Evolutionary conservation across 2,113 vertebrate genomes (phyloP), one percentile per base, ranked within the genome.

Genomic region (Malurus elegans): DNA sequence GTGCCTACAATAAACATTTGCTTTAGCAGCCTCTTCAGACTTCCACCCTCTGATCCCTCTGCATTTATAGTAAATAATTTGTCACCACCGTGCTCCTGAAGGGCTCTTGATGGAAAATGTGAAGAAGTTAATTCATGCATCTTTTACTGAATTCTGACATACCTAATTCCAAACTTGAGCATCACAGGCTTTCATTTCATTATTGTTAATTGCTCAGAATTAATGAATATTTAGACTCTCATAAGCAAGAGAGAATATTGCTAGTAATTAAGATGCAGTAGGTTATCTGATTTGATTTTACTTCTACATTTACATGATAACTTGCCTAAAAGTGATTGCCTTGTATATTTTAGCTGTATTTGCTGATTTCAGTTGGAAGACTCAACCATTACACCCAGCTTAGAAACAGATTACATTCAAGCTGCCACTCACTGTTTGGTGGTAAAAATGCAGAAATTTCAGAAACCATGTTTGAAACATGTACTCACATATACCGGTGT

Each of bases 181-280:
- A 60, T 85, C 65, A n/a, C 54, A 85, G 57, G 24, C 45, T 88
- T 95, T 45, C 71, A 84, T 76, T 91, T 82, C 57, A 62, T 90
- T 86, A 88, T 53, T 95, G 45, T 71, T 96, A 94, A 95, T 97
- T 95, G 83, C 93, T 93, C 45, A 56, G 80, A 91, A 93, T 91
- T 92, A 94, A 95, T 96, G 92, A 97, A 82, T 95, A 93, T 85
- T 95, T 91, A 95, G 82, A 38, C 73, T 88, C 44, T 79, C 17
- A 13, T 73, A 70, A 50, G 34, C 50, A 80, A 70, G 53, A 86
- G 75, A 67, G 92, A 96, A 62, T 16, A 25, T 79, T 56, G 56
- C 34, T 78, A 19, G 73, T 86, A 94, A 96, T 96, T 96, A 93
- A 96, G 80, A 92, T 89, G 79, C 71, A 79, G 47, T 85, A 56